These are phyloP conservation scores for Sarotherodon lohbergeri DNA, from an alignment of 2,113 vertebrate species.

Conservation along the genomic window DNA sequence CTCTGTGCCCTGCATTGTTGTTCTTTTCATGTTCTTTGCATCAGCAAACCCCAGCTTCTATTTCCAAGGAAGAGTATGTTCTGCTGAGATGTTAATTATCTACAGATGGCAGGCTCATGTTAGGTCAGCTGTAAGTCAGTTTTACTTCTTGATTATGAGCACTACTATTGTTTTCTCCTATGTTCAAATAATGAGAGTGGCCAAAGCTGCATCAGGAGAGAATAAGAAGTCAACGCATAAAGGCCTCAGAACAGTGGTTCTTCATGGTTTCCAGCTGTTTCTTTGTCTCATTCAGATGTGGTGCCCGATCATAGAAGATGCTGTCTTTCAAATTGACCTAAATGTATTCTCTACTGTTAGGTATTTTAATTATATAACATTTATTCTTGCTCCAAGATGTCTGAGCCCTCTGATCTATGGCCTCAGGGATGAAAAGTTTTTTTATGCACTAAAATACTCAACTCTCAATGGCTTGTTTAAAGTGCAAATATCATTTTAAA, in stretches of 20 bases:
- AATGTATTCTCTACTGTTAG: background rate
- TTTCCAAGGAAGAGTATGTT: background rate
- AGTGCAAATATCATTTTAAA: background rate
- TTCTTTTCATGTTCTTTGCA: background rate
- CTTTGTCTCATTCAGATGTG: constrained; percentile 40
- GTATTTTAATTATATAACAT: constrained; percentile 27
- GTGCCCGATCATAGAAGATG: constrained; percentile 31
- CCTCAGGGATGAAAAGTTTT: constrained; percentile 35
- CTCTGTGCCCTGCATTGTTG: background rate
- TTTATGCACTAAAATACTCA: background rate
- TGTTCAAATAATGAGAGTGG: constrained; percentile 32
- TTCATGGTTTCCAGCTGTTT: constrained; percentile 47
- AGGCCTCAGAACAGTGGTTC: constrained; percentile 34
- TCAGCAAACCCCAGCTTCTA: background rate
- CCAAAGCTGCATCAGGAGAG: background rate
- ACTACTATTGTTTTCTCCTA: constrained; percentile 27
- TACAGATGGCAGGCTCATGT: constrained; percentile 22
- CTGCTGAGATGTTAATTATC: background rate
- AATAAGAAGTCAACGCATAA: constrained; percentile 13
- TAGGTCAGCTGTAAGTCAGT: background rate
- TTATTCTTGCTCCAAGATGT: constrained; percentile 21
- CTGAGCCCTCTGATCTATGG: constrained; percentile 49
- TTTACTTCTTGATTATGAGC: constrained; percentile 41
- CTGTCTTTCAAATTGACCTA: background rate
- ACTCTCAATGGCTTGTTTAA: background rate